These are phyloP conservation scores for Antedon mediterranea DNA, from an alignment of 53 echinoderm and acorn worm genomes.

Conservation along the genomic window DNA sequence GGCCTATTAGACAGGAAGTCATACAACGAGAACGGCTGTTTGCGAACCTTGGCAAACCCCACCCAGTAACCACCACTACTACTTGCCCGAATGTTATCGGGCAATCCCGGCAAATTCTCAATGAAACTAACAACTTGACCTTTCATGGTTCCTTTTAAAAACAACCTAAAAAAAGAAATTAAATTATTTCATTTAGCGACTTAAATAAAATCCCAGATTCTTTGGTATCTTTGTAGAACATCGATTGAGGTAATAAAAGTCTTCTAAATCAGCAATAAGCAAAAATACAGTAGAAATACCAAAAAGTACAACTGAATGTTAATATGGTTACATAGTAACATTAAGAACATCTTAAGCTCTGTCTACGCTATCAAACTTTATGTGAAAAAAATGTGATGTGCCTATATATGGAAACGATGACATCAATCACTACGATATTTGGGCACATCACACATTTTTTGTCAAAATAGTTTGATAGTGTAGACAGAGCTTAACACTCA, in stretches of 20 bases:
- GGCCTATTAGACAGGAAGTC: constrained; percentile 44
- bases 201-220: too few relatives aligned
- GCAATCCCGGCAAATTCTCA: constrained; percentile 55
- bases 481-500: constrained; percentile 6
- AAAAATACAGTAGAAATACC: background rate
- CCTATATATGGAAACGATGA: too few relatives aligned
- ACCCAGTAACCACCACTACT: constrained; percentile 58
- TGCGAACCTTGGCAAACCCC: constrained; percentile 29
- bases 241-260: too few relatives aligned
- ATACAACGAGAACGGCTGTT: constrained; percentile 24
- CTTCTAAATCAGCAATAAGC: too few relatives aligned
- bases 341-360: too few relatives aligned
- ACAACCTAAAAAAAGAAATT: constrained; percentile 20
- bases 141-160: constrained; percentile 22
- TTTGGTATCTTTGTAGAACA: too few relatives aligned
- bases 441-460: too few relatives aligned
- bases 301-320: background rate
- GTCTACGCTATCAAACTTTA: too few relatives aligned
- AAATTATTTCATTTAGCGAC: background rate
- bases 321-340: background rate
- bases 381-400: too few relatives aligned
- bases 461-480: background rate
- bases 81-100: constrained; percentile 54
- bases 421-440: too few relatives aligned
- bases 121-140: constrained; percentile 49